phyloP scores from a whole-genome alignment of 2,888 invertebrate genomes.

The Aspidiotus rigidus region DNA sequence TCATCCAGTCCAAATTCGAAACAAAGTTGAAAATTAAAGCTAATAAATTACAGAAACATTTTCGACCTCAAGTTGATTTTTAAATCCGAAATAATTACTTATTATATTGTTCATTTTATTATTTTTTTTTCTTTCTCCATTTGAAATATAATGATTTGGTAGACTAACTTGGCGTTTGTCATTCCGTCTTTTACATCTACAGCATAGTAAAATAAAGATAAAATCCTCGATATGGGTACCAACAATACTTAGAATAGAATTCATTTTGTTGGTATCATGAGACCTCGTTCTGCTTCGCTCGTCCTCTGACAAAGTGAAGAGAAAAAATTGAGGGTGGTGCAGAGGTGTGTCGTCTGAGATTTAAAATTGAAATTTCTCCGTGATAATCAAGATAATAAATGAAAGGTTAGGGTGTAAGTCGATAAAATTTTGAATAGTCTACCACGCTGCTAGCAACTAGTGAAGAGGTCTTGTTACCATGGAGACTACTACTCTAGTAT shows the following conservation, averaged over 20 bases:
- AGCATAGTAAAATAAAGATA: no score
- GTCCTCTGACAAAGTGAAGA: no score
- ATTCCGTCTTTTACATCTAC: no score
- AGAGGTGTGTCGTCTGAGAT: neutral
- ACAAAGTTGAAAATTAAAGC: slow-evolving; percentile 67
- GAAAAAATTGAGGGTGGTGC: no score
- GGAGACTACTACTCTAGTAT: slow-evolving; percentile 26
- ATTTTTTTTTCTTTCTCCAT: neutral
- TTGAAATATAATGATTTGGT: no score
- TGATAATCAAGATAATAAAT: slow-evolving; percentile 17
- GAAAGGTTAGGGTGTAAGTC: slow-evolving; percentile 23
- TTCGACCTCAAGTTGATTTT: slow-evolving; percentile 69
- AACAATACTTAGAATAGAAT: no score
- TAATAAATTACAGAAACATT: slow-evolving; percentile 75
- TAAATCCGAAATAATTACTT: slow-evolving; percentile 44
- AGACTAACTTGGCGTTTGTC: no score
- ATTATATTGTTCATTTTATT: neutral
- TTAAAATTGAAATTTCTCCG: slow-evolving; percentile 6
- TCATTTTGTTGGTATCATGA: no score
- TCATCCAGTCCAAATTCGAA: slow-evolving; percentile 64
- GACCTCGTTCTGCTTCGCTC: no score
- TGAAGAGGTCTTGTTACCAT: slow-evolving; percentile 29
- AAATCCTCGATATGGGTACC: no score
- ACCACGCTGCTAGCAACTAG: slow-evolving; percentile 27
- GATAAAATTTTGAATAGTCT: slow-evolving; percentile 25